Evolutionary conservation across 1,140 invertebrate genomes (phyloP).

Genomic region (Achatina immaculata): DNA sequence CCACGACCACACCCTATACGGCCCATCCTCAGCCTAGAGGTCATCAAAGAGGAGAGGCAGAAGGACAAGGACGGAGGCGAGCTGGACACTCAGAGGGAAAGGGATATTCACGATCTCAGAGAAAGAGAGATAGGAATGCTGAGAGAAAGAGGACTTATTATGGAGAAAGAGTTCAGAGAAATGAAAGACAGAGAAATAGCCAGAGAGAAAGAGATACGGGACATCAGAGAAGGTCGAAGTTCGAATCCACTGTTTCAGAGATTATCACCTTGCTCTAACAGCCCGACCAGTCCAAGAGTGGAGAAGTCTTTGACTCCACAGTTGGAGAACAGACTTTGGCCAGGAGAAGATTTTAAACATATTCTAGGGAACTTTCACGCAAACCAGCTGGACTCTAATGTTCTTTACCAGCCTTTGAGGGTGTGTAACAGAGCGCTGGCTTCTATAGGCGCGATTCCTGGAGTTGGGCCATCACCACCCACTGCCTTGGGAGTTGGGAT

Average conservation of each 20-base stretch:
- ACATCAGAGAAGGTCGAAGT: constrained; percentile 25
- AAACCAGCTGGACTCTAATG: constrained; percentile 24
- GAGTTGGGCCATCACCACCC: constrained; percentile 11
- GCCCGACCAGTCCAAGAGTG: constrained; percentile 8
- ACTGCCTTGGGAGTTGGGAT: constrained; percentile 14
- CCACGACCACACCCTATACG: constrained; percentile 21
- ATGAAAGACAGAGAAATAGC: constrained; percentile 28
- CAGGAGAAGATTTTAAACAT: constrained; percentile 48
- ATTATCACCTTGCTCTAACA: constrained; percentile 24
- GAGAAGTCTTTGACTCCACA: constrained; percentile 43
- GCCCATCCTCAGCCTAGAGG: neutral
- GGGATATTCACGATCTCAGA: neutral
- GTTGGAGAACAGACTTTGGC: constrained; percentile 46
- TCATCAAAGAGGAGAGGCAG: neutral
- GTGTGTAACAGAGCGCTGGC: constrained; percentile 46
- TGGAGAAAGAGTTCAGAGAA: constrained; percentile 26
- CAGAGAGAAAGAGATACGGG: constrained; percentile 22
- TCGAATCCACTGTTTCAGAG: constrained; percentile 8
- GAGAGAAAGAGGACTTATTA: constrained; percentile 16
- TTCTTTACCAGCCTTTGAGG: constrained; percentile 46
- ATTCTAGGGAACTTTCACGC: constrained; percentile 31
- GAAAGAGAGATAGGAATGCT: constrained; percentile 25
- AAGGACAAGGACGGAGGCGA: neutral
- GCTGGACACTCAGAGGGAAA: neutral
- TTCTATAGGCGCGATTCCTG: constrained; percentile 28